Percentiles rank a stretch among this genome's conserved stretches.
Conservation (phyloP, 2,888 invertebrate genomes). For the Zygogramma bicolorata region DNA sequence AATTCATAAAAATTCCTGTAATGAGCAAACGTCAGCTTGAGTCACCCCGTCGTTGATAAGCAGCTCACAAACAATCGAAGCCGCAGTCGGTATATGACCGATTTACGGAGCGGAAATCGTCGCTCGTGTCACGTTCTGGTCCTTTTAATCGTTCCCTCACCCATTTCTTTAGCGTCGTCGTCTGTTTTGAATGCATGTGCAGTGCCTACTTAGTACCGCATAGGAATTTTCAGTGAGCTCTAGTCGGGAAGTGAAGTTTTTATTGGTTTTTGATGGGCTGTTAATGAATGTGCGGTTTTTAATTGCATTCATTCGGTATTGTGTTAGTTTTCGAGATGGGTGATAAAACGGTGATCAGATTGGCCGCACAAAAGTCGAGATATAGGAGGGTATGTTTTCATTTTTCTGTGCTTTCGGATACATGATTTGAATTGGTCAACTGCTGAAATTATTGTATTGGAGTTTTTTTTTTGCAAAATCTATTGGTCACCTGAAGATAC, state of each 20-base stretch:
- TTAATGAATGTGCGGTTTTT: slow-evolving; percentile 8
- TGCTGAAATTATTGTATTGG: no score
- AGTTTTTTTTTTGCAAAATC: no score
- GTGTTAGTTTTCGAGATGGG: slow-evolving; percentile 49
- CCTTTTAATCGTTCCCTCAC: not conserved
- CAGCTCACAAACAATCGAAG: slow-evolving; percentile 9
- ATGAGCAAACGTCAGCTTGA: slow-evolving; percentile 14
- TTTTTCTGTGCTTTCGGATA: not conserved
- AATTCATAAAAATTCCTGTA: not conserved
- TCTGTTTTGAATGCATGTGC: slow-evolving; percentile 20
- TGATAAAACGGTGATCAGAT: slow-evolving; percentile 52
- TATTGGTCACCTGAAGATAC: no score
- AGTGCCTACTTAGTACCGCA: slow-evolving; percentile 7
- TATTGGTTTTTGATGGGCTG: slow-evolving; percentile 27
- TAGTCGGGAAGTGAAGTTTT: not conserved
- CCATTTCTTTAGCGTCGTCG: not conserved
- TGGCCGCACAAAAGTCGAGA: slow-evolving; percentile 55
- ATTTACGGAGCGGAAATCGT: not conserved
- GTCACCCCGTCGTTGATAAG: slow-evolving; percentile 22
- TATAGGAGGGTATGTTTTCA: slow-evolving; percentile 54
- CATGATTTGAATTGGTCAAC: not conserved
- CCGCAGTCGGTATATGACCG: not conserved
- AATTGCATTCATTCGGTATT: not conserved
- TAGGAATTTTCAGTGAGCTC: not conserved
- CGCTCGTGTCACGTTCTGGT: not conserved